These are phyloP conservation scores for Moxostoma hubbsi DNA, from an alignment of 2,797 vertebrate genomes.

Conservation along the genomic window DNA sequence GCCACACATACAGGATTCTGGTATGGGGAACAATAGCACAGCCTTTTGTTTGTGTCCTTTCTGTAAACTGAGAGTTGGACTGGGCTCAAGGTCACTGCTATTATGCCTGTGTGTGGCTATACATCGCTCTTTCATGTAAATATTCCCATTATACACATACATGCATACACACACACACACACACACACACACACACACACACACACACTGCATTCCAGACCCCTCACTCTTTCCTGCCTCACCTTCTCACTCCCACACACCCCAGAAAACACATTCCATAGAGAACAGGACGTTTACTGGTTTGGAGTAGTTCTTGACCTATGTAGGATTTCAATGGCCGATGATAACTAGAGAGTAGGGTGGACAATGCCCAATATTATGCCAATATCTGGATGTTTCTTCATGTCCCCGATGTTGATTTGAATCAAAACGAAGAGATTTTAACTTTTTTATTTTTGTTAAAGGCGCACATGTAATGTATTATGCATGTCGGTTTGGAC, in stretches of 20 bases:
- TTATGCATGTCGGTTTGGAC: too few relatives aligned
- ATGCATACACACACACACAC: background rate
- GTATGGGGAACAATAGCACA: conserved; percentile 66
- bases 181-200: background rate
- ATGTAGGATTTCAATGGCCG: too few relatives aligned
- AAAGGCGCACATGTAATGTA: too few relatives aligned
- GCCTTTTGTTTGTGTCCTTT: conserved; percentile 60
- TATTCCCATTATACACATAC: conserved; percentile 55
- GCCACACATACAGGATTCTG: conserved; percentile 58
- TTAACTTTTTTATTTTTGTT: too few relatives aligned
- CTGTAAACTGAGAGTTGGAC: conserved; percentile 51
- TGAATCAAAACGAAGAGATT: too few relatives aligned
- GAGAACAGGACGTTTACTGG: background rate
- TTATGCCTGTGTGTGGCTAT: conserved; percentile 48
- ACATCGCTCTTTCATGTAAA: conserved; percentile 56
- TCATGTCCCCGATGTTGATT: too few relatives aligned
- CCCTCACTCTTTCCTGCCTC: background rate
- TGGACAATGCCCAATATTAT: too few relatives aligned
- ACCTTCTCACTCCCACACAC: conserved; percentile 23
- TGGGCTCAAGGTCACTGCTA: conserved; percentile 61
- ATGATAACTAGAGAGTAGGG: too few relatives aligned
- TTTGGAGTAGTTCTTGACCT: too few relatives aligned
- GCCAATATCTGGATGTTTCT: too few relatives aligned
- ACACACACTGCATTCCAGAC: conserved; percentile 17
- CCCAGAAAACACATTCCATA: conserved; percentile 30